Base-by-base conservation (phyloP, 2,888 invertebrate genomes). In the Amphipyra berbera region DNA sequence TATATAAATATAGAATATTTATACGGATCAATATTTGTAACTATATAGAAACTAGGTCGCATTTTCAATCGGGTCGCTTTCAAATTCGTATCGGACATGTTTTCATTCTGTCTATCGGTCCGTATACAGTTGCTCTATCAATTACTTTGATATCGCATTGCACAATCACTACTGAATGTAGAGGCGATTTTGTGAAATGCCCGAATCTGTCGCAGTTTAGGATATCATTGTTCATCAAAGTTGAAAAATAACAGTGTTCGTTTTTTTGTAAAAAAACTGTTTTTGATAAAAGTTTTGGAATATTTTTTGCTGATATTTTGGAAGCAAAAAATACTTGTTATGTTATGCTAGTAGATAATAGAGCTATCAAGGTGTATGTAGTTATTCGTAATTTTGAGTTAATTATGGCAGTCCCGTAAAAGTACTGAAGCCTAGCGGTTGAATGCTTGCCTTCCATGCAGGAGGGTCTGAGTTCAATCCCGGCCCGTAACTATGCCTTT, bases 21-120 rank as follows among this genome's bases (percentile, higher is more conserved):
- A n/a, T n/a, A n/a, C n/a, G n/a, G 14, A n/a, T 37, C 40, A 61
- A 53, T 64, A 45, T 58, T 47, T 63, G 54, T 53, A 60, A 61
- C 55, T 59, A 30, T 13, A 56, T n/a, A 12, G 67, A 63, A 82
- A 73, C 67, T 83, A 44, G 82, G 78, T 68, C 82, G 60, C 53
- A 49, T 42, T 76, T 79, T 74, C 81, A 79, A 75, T 78, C 66
- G 53, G 49, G 42, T 64, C 54, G 68, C 67, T 71, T 73, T 63
- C 67, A 71, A 68, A 81, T 69, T 75, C 27, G 65, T 49, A 73
- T 68, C 21, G 55, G 45, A 44, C 50, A 57, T 61, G 68, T 67
- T 68, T 79, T 71, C 70, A 75, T 69, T 77, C 48, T 69, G 60
- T 62, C 47, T 58, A 71, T 73, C 49, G 63, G 64, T 38, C 54